Evolutionary conservation across 2,888 invertebrate species (phyloP).

Genomic region (Melanophora roralis): DNA sequence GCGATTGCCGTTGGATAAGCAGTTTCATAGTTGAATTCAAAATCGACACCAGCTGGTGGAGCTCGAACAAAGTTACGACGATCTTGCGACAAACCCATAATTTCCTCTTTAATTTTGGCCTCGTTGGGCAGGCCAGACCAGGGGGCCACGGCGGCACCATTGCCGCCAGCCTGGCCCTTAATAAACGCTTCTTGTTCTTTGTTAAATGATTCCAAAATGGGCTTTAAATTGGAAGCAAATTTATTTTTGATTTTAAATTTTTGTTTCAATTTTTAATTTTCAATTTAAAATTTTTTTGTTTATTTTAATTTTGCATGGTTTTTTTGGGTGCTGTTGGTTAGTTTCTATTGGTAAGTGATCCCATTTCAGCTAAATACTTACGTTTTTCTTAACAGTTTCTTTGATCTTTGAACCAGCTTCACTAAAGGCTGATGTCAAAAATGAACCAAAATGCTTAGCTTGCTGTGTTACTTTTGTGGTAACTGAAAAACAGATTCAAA

Average conservation of each 20-base stretch:
- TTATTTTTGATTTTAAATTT: slow-evolving; percentile 24
- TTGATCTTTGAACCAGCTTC: slow-evolving; percentile 97
- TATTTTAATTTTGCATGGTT: not conserved
- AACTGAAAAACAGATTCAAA: slow-evolving; percentile 78
- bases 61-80: slow-evolving; percentile 98
- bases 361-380: slow-evolving; percentile 79
- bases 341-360: slow-evolving; percentile 7
- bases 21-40: slow-evolving; percentile 95
- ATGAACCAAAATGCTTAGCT: slow-evolving; percentile 93
- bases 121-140: slow-evolving; percentile 98
- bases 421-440: slow-evolving; percentile 96
- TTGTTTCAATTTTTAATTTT: slow-evolving; percentile 13
- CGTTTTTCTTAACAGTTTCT: slow-evolving; percentile 97
- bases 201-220: slow-evolving; percentile 96
- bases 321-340: not conserved
- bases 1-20: slow-evolving; percentile 96
- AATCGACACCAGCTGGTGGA: slow-evolving; percentile 96
- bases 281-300: too few species aligned
- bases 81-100: slow-evolving; percentile 96
- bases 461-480: slow-evolving; percentile 93
- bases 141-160: slow-evolving; percentile 86
- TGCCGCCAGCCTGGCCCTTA: slow-evolving; percentile 86
- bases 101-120: slow-evolving; percentile 95
- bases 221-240: slow-evolving; percentile 79
- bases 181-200: slow-evolving; percentile 98